Base-by-base conservation (phyloP, 2,113 vertebrate genomes). In the Bucco capensis region DNA sequence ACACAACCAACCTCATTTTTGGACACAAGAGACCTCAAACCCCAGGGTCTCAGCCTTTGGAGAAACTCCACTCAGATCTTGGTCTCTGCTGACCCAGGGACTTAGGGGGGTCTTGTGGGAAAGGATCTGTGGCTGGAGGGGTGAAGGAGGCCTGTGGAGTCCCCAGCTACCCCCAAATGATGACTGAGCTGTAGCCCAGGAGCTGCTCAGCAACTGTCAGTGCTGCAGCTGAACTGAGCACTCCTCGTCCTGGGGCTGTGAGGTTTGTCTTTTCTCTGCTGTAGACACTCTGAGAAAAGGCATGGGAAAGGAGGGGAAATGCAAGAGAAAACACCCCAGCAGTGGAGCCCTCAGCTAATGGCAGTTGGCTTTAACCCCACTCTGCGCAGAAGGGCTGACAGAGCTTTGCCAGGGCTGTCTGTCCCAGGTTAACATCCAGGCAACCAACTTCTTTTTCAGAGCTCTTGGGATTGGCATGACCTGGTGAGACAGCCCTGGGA, bases 381-480 rank as follows among this genome's bases (percentile, higher is more conserved):
- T 3, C 0, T 0, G 2, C 9, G 24, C 22, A 33, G 9, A 70
- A 58, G 22, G 47, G 21, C 53, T 69, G 56, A 33, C 0, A 0
- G n/a, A 42, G 67, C 22, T 50, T 70, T 78, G 25, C 67, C 1
- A 3, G 66, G 51, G 33, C 47, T 19, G 2, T n/a, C 60, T 81
- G 50, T 42, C 3, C 6, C 54, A 5, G 40, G 35, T 56, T 38
- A 42, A 56, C 1, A 3, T 30, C 58, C 1, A 2, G 61, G 73
- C 0, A 3, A 58, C 51, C 9, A 15, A 61, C 60, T 70, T 0
- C 67, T 57, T 76, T 72, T 72, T 16, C 40, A 76, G 69, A 57
- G 50, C 28, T 67, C 12, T 44, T 15, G 37, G 31, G 40, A 37
- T n/a, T 17, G 49, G 17, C 5, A 1, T 58, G 37, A 56, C 19